Conservation (phyloP, 2,797 vertebrate genomes). For the Varecia variegata region DNA sequence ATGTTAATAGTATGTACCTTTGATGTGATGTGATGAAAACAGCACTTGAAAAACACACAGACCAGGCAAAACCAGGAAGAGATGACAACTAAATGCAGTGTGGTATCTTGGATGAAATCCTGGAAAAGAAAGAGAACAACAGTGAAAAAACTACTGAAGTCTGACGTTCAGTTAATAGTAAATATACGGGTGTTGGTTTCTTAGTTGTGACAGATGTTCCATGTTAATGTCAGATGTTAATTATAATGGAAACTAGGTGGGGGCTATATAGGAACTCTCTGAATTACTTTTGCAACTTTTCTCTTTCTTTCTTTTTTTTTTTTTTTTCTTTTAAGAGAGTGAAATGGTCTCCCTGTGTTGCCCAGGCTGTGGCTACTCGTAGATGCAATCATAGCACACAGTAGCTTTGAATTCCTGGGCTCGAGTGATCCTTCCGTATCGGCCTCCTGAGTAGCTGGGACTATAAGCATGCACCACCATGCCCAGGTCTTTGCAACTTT, state of each 20-base stretch:
- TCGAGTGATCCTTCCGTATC: not conserved
- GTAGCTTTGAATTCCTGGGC: not conserved
- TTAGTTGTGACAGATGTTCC: not conserved
- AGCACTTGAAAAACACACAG: not conserved
- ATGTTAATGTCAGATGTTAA: not conserved
- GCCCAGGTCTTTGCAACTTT: not conserved
- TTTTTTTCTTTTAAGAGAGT: not conserved
- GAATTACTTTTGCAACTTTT: not conserved
- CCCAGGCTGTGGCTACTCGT: not conserved
- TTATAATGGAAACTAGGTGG: not conserved
- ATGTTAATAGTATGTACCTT: not conserved
- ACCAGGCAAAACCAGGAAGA: not conserved
- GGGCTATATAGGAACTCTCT: not conserved
- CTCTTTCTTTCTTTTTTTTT: not conserved
- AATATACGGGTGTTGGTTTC: not conserved
- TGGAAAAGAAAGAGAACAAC: not conserved
- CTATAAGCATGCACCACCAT: not conserved
- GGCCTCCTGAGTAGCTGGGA: not conserved
- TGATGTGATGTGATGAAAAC: not conserved
- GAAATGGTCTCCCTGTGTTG: not conserved
- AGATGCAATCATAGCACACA: not conserved
- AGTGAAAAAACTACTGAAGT: not conserved
- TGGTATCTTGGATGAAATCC: not conserved
- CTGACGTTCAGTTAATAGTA: not conserved
- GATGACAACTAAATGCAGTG: not conserved